Base-by-base conservation (phyloP, 2,888 invertebrate species). In the Leptopterna dolabrata region DNA sequence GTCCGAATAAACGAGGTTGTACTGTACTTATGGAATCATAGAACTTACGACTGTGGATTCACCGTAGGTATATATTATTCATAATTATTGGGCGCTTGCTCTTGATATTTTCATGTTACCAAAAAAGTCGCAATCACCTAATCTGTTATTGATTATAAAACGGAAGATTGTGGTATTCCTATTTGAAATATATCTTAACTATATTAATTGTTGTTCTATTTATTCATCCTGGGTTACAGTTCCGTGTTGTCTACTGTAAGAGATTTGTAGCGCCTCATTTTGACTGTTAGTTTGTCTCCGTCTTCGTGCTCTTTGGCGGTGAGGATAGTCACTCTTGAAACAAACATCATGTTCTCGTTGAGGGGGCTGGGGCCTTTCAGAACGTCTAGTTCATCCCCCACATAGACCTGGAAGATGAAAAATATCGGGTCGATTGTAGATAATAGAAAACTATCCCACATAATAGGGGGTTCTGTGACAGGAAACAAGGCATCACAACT, bases 371-470 rank as follows among this genome's bases (percentile, higher is more conserved):
- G 92, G 83, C 95, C 94, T 91, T 95, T 95, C 88, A 97, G 93
- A 0, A 96, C 91, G 92, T 97, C 97, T 88, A 97, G 93, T 92
- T 96, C 96, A 92, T 96, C 96, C 14, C 95, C 96, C 88, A 93
- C 89, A 90, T 92, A 91, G 0, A 95, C 92, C 95, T 95, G 92
- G 7, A 92, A 92, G 2, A 4, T 36, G 4, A 36, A 36, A 2
- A 7, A 7, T n/a, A n/a, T n/a, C n/a, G n/a, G n/a, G n/a, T n/a
- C n/a, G n/a, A n/a, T n/a, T n/a, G n/a, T n/a, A n/a, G n/a, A n/a
- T n/a, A n/a, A n/a, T n/a, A n/a, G n/a, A n/a, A n/a, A n/a, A n/a
- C n/a, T n/a, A n/a, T n/a, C n/a, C n/a, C n/a, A n/a, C n/a, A n/a
- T n/a, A n/a, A n/a, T n/a, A n/a, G n/a, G n/a, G n/a, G n/a, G n/a